Conservation (phyloP, 2,113 vertebrate genomes). For the Microcebus griseorufus region DNA sequence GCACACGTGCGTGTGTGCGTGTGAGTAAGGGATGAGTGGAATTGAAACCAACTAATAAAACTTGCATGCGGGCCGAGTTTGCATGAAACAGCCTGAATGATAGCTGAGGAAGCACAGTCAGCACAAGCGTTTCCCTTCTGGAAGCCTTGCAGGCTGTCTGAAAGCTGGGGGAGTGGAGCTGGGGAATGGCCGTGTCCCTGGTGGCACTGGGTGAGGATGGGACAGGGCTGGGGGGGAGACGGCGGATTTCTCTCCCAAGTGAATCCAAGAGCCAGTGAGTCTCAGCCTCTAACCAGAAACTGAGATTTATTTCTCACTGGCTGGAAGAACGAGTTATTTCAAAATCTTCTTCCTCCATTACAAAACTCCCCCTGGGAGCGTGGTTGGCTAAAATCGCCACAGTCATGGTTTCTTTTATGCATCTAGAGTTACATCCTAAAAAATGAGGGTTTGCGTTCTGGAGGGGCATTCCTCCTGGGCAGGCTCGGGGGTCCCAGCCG, state of each 20-base stretch:
- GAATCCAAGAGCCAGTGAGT: slow-evolving; percentile 54
- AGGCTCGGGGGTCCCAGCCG: neutral
- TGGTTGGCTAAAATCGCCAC: neutral
- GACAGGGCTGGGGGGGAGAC: neutral
- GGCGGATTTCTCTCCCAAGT: slow-evolving; percentile 57
- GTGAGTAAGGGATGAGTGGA: neutral
- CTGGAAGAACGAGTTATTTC: slow-evolving; percentile 65
- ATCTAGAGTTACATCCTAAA: slow-evolving; percentile 56
- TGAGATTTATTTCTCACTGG: slow-evolving; percentile 73
- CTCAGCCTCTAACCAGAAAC: slow-evolving; percentile 69
- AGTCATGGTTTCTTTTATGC: neutral
- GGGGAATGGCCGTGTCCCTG: neutral
- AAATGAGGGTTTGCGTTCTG: slow-evolving; percentile 10
- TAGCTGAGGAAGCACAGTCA: neutral
- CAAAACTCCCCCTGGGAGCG: slow-evolving; percentile 46
- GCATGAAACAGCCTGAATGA: fast-evolving
- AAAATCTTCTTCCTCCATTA: slow-evolving; percentile 70
- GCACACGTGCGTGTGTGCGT: neutral
- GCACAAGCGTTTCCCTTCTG: neutral
- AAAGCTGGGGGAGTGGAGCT: neutral
- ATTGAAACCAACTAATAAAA: neutral
- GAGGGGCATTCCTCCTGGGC: neutral
- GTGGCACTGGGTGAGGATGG: neutral
- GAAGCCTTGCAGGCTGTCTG: neutral
- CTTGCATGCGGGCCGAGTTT: neutral